Conservation (phyloP, 1,140 invertebrate species). For the Nephotettix cincticeps region DNA sequence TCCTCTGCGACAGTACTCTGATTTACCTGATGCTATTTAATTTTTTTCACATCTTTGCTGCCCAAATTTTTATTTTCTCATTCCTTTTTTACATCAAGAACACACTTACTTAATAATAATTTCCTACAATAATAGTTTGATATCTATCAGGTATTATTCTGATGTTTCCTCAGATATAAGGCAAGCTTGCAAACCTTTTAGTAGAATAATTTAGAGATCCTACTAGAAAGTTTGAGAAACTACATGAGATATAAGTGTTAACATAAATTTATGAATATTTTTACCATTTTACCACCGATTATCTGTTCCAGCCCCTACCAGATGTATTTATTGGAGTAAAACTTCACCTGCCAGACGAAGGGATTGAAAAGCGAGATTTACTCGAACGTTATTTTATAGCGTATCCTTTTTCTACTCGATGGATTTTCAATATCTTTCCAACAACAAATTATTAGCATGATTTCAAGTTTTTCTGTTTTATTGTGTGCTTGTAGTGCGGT, state of each 20-base stretch:
- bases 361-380: slow-evolving; percentile 16
- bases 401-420: slow-evolving; percentile 43
- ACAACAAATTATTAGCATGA: neutral
- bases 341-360: slow-evolving; percentile 30
- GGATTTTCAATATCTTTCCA: neutral
- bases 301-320: slow-evolving; percentile 41
- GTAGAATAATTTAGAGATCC: too few species aligned
- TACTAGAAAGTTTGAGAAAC: too few species aligned
- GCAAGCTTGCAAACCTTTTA: neutral
- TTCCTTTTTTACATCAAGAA: neutral
- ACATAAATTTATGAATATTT: too few species aligned
- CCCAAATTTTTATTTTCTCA: neutral
- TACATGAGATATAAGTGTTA: too few species aligned
- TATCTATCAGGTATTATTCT: too few species aligned
- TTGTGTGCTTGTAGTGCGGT: too few species aligned
- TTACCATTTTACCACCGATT: too few species aligned
- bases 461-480: neutral
- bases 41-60: too few species aligned
- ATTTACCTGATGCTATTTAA: too few species aligned
- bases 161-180: too few species aligned
- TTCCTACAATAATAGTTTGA: too few species aligned
- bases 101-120: too few species aligned
- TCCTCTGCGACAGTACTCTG: neutral
- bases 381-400: slow-evolving; percentile 41
- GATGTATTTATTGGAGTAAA: slow-evolving; percentile 40